Conservation (phyloP, 2,113 vertebrate species). For the Todiramphus chloris region DNA sequence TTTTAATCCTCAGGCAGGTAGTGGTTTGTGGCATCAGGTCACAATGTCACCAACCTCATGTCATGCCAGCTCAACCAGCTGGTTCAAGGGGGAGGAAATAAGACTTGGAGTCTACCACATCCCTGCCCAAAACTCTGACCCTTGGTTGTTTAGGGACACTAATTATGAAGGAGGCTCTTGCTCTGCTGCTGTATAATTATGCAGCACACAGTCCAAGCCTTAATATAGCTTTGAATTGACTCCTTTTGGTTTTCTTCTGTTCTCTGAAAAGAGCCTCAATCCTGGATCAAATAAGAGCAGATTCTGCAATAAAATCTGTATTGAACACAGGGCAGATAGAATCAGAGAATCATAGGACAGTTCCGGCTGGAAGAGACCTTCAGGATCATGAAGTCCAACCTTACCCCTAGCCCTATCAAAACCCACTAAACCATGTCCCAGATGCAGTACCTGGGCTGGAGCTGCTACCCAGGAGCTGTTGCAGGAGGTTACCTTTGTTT, state of each 20-base stretch:
- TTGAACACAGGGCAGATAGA: background rate
- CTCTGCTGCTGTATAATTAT: slow-evolving; percentile 19
- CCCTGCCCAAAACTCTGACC: background rate
- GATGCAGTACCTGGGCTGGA: background rate
- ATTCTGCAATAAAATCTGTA: background rate
- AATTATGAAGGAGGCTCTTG: background rate
- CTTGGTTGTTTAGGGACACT: background rate
- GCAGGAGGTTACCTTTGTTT: background rate
- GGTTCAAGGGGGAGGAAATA: background rate
- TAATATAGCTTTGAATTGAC: background rate
- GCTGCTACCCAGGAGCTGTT: background rate
- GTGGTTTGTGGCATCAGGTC: background rate
- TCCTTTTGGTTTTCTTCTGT: background rate
- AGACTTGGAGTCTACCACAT: background rate
- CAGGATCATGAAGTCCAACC: too few relatives aligned
- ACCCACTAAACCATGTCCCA: too few relatives aligned
- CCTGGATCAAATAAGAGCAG: background rate
- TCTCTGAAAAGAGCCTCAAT: background rate
- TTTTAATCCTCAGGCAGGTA: background rate
- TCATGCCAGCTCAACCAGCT: background rate
- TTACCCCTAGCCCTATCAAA: too few relatives aligned
- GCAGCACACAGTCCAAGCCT: background rate
- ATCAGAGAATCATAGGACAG: too few relatives aligned
- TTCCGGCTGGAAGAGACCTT: too few relatives aligned
- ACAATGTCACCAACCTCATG: background rate